Conservation (phyloP, 2,113 vertebrate genomes). For the Saiga tatarica region DNA sequence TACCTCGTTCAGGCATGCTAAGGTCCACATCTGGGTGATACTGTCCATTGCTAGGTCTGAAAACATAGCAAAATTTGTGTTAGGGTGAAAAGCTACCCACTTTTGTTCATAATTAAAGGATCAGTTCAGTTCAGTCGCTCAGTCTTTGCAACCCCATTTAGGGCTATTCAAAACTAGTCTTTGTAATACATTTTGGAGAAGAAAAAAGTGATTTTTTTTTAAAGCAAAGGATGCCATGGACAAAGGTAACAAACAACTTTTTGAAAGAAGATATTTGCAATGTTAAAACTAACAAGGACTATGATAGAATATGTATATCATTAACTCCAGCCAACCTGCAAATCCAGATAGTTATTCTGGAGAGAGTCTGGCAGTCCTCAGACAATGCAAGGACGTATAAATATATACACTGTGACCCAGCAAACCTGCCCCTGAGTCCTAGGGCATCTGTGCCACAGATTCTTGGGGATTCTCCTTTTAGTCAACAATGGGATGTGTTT, state of each 20-base stretch:
- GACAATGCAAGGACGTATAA: fast-evolving
- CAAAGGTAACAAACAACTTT: neutral
- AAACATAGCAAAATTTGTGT: neutral
- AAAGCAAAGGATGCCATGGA: neutral
- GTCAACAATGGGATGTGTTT: neutral
- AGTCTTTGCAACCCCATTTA: neutral
- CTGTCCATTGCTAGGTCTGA: neutral
- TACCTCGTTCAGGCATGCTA: neutral
- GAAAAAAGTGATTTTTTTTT: neutral
- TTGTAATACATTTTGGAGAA: neutral
- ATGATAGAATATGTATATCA: neutral
- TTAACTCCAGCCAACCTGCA: neutral
- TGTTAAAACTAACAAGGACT: neutral
- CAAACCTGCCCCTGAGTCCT: neutral
- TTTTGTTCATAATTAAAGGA: neutral
- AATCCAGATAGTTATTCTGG: neutral
- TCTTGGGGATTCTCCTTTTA: neutral
- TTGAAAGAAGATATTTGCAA: neutral
- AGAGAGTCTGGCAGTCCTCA: neutral
- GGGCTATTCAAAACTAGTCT: neutral
- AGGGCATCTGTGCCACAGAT: neutral
- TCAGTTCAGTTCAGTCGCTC: neutral
- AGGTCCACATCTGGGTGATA: neutral
- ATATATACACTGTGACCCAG: neutral
- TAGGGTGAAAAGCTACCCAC: neutral